Conservation (phyloP, 2,797 vertebrate species). For the Mionectes olivaceus region DNA sequence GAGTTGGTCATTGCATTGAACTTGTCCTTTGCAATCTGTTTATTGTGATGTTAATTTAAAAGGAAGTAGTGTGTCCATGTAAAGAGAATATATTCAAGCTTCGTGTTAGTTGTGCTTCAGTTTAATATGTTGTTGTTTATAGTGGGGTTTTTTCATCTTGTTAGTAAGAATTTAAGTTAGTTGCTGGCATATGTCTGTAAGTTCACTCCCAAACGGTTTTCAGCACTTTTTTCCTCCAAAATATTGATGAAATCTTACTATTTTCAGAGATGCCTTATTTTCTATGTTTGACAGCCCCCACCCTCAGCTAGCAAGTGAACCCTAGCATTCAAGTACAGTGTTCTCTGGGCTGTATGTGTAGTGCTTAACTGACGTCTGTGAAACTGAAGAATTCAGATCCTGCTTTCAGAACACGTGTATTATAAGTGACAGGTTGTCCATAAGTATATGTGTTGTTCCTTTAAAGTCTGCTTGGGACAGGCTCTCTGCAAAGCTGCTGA, state of each 20-base stretch:
- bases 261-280: not conserved
- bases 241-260: not conserved
- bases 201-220: not conserved
- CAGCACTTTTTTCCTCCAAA: not conserved
- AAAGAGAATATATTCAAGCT: not conserved
- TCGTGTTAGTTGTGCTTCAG: not conserved
- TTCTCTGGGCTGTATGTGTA: not conserved
- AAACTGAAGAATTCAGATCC: not conserved
- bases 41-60: not conserved
- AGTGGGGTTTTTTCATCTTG: not conserved
- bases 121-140: not conserved
- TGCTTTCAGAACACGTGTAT: constrained; percentile 1
- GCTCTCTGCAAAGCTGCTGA: not conserved
- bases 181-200: not conserved
- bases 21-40: not conserved
- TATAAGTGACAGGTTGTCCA: constrained; percentile 34
- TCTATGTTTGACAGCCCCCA: not conserved
- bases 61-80: not conserved
- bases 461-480: not conserved
- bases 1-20: not conserved
- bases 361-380: not conserved
- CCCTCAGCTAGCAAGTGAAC: not conserved
- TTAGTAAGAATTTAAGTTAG: not conserved
- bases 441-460: not conserved
- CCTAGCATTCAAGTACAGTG: not conserved